Evolutionary conservation across 2,113 vertebrate genomes (phyloP), one percentile per base, ranked within the genome.

Genomic region (Lepus timidus): DNA sequence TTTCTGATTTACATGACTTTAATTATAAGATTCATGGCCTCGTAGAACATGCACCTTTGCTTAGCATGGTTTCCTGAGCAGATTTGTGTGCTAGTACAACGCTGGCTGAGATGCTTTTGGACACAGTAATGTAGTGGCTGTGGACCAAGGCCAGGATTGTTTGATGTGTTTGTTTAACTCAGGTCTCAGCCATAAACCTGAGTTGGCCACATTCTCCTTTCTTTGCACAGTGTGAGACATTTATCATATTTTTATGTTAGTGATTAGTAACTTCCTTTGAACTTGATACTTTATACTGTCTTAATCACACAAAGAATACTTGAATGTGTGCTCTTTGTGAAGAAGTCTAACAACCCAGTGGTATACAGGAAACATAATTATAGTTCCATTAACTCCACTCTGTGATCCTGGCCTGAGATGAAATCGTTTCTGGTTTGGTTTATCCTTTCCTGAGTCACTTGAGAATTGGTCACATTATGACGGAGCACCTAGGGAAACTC

Each of bases 261-360:
- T 68, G 75, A 88, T 96, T 88, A 90, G 44, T 87, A 92, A 76
- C 90, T 91, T 90, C 95, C 76, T 92, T 93, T 93, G 87, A 93
- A 92, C 78, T 85, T 84, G 73, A 92, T 55, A 64, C 49, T 65
- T 92, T 79, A 68, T 91, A 11, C 81, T 84, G 86, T 96, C 96
- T 97, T 81, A 94, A 92, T 94, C 93, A 76, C 31, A 82, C 49
- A 93, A 73, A 76, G 90, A 90, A 93, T 73, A 20, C 83, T 75
- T 79, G 78, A 84, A 90, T 91, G 3, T 79, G 64, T 20, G 22
- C 49, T 93, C 19, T 86, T 76, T 83, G 29, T 85, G 92, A 82
- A 65, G 65, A 96, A 93, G 85, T 93, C 81, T 89, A 95, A 88
- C 76, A 93, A 64, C 22, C 20, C 1, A 33, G 62, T 73, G 2